phyloP scores from a whole-genome alignment of 2,113 vertebrate species.

The Neotoma lepida region DNA sequence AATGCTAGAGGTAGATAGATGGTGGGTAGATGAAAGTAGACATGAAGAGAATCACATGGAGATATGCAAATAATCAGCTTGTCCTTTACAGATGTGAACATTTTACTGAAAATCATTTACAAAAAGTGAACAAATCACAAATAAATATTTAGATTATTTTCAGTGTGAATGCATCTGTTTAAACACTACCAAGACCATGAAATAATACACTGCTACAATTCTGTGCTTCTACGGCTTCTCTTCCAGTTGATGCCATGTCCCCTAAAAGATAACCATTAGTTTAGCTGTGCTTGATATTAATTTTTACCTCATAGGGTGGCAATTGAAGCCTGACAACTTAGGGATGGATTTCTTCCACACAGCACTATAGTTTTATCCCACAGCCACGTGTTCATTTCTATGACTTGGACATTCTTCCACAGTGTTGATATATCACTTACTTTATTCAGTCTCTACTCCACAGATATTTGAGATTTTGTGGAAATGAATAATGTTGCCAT shows the following conservation, averaged over 20 bases:
- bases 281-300: background rate
- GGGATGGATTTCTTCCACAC: background rate
- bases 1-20: background rate
- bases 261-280: background rate
- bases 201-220: background rate
- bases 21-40: background rate
- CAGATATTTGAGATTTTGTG: background rate
- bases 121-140: background rate
- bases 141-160: background rate
- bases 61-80: background rate
- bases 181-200: background rate
- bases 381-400: background rate
- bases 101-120: background rate
- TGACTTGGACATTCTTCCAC: background rate
- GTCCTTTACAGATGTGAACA: background rate
- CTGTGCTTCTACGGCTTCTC: background rate
- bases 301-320: background rate
- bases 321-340: background rate
- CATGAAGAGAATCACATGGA: background rate
- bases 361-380: background rate
- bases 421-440: background rate
- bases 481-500: background rate
- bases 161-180: background rate
- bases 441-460: background rate
- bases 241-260: background rate